These are phyloP conservation scores for Bovichtus variegatus DNA, from an alignment of 2,797 vertebrate species.

Conservation along the genomic window DNA sequence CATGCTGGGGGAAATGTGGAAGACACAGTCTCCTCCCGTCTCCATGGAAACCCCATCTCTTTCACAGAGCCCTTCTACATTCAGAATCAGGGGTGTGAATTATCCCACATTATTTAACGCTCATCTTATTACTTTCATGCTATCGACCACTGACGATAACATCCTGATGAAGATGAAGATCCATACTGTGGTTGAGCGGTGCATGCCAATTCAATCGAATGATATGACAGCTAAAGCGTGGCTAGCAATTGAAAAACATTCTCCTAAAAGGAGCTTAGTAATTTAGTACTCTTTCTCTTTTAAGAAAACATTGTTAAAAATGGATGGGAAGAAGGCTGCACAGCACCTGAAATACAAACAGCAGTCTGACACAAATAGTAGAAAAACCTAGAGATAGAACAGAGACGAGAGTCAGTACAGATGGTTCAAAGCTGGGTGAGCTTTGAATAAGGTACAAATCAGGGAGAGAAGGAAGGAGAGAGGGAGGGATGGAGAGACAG, in stretches of 20 bases:
- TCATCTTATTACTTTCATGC: conserved; percentile 42
- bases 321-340: conserved; percentile 1
- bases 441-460: conserved; percentile 58
- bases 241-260: conserved; percentile 21
- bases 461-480: conserved; percentile 35
- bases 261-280: conserved; percentile 1
- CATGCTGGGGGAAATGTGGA: conserved; percentile 79
- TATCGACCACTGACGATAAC: conserved; percentile 32
- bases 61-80: conserved; percentile 76
- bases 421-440: conserved; percentile 55
- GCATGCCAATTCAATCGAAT: conserved; percentile 18
- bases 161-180: conserved; percentile 31
- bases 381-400: conserved; percentile 18
- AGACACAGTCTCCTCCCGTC: conserved; percentile 84
- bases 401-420: conserved; percentile 29
- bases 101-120: conserved; percentile 66
- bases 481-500: conserved; percentile 46
- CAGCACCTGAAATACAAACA: conserved; percentile 25
- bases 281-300: background rate
- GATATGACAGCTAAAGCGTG: conserved; percentile 4
- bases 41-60: conserved; percentile 86
- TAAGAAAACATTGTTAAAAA: background rate
- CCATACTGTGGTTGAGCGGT: background rate
- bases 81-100: conserved; percentile 72
- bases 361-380: conserved; percentile 29